phyloP scores from a whole-genome alignment of 2,888 invertebrate species.

The Alloplasta piceator region DNA sequence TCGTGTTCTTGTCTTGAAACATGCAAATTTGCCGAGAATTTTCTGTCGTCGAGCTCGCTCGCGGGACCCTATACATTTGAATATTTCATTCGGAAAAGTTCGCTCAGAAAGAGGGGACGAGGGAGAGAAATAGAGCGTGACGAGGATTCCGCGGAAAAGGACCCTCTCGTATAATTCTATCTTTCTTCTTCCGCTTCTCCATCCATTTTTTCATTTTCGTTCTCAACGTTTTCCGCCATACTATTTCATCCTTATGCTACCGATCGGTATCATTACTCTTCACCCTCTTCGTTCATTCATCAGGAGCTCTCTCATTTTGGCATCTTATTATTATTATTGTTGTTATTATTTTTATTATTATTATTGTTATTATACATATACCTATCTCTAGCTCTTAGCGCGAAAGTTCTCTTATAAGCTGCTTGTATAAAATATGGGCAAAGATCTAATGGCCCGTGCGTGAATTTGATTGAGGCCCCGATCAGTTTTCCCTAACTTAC shows the following conservation, averaged over 20 bases:
- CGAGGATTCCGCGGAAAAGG: constrained; percentile 17
- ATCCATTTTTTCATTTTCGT: constrained; percentile 18
- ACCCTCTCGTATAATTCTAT: constrained; percentile 13
- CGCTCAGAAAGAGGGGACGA: constrained; percentile 1
- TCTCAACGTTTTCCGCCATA: constrained; percentile 17
- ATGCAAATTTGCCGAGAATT: constrained; percentile 56
- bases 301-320: constrained; percentile 23
- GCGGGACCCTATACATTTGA: constrained; percentile 51
- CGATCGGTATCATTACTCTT: constrained; percentile 47
- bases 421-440: too few relatives aligned
- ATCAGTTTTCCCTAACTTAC: too few relatives aligned
- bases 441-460: too few relatives aligned
- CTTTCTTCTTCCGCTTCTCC: constrained; percentile 22
- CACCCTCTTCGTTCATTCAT: constrained; percentile 19
- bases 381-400: too few relatives aligned
- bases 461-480: too few relatives aligned
- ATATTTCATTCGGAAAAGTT: constrained; percentile 61
- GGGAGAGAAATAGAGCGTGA: constrained; percentile 22
- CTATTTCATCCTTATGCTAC: constrained; percentile 27
- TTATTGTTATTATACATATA: too few relatives aligned
- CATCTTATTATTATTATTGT: neutral
- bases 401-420: too few relatives aligned
- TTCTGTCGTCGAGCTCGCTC: constrained; percentile 13
- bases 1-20: constrained; percentile 46
- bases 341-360: too few relatives aligned